Evolutionary conservation across 2,888 invertebrate genomes (phyloP), one percentile per base, ranked within the genome.

Genomic region (Urechis unicinctus): DNA sequence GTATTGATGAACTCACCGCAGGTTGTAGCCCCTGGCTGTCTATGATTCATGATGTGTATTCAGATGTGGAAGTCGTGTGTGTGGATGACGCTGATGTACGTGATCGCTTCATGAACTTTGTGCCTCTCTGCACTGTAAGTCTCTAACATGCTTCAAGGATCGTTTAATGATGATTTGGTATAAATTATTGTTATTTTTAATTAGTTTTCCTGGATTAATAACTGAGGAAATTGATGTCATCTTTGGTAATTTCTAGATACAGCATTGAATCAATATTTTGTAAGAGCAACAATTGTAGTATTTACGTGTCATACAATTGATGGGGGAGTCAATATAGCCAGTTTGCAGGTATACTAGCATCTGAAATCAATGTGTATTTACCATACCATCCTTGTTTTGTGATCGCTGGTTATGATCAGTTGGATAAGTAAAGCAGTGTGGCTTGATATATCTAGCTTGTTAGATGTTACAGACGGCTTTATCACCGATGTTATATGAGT

Each of bases 51-150:
- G 6, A 3, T 26, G 9, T 24, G 49, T 36, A 67, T 67, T 21
- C 66, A 74, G 79, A 94, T 81, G 86, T 88, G 36, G 91, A 93
- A 78, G 88, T 89, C 13, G 82, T 83, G 50, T 81, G 83, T 43
- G 69, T 74, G 60, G 88, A 88, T 67, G 83, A 85, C 58, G 85
- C 85, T 63, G 86, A 87, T 62, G 87, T 88, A 69, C 83, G 91
- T 61, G 82, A 83, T 66, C 85, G 85, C 73, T 91, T 72, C 58
- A 65, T 72, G 26, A 61, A 64, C 29, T 62, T 79, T 9, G 66
- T 77, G 6, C 64, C 69, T 48, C 66, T 68, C 17, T 68, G 71
- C 55, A 63, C 64, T 56, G 74, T 74, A 61, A 64, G 69, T 68
- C 29, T 42, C 5, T 44, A 31, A 6, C n/a, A 25, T 26, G 21